Conservation (phyloP, 92 coral and sea anemone genomes). For the Zoanthus gigantus region DNA sequence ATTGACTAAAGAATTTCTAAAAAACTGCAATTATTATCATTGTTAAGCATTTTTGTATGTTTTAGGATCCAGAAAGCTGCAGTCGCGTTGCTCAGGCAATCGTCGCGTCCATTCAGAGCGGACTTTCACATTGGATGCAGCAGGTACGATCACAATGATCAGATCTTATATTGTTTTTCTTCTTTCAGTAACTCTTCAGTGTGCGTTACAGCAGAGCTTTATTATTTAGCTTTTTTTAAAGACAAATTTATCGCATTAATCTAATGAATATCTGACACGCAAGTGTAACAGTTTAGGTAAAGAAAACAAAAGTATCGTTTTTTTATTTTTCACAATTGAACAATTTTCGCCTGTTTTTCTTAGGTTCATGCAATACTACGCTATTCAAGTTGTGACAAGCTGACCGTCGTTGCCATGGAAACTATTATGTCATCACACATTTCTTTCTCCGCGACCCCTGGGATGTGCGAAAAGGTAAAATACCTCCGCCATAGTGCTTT, state of each 20-base stretch:
- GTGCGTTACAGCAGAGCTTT: background rate
- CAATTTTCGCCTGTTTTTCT: background rate
- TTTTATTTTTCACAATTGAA: background rate
- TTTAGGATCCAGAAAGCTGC: conserved; percentile 96
- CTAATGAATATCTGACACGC: too few species aligned
- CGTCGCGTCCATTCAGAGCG: conserved; percentile 82
- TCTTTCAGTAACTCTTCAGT: background rate
- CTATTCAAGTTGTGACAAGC: conserved; percentile 84
- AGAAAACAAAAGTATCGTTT: too few species aligned
- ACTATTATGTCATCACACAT: conserved; percentile 86
- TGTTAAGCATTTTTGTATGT: background rate
- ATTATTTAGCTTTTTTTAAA: too few species aligned
- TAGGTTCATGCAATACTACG: conserved; percentile 72
- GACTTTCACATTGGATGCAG: conserved; percentile 81
- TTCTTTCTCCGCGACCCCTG: conserved; percentile 72
- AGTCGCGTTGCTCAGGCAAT: conserved; percentile 91
- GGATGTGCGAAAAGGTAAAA: conserved; percentile 56
- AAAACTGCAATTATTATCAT: background rate
- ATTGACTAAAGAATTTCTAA: background rate
- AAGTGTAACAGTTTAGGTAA: too few species aligned
- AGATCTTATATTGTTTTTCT: background rate
- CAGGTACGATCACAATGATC: conserved; percentile 63
- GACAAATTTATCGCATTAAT: too few species aligned
- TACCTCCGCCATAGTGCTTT: background rate
- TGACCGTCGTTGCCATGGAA: conserved; percentile 96